Evolutionary conservation across 1,140 invertebrate species (phyloP).

Genomic region (Psilanteris sp.): DNA sequence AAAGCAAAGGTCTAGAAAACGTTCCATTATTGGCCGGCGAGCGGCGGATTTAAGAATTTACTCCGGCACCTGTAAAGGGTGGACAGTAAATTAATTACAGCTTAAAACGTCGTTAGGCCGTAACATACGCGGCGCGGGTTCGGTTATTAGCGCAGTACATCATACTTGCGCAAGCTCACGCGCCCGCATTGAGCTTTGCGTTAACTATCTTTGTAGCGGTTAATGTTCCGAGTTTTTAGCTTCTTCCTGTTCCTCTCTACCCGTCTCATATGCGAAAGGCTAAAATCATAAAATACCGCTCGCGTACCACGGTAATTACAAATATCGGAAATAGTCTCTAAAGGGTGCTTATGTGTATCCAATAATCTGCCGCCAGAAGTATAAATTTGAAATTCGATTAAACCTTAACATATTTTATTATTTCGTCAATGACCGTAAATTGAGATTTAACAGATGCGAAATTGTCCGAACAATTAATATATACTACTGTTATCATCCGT

Average conservation of each 20-base stretch:
- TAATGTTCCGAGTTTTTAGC: slow-evolving; percentile 31
- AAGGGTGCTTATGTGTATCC: slow-evolving; percentile 39
- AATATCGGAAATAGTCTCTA: slow-evolving; percentile 60
- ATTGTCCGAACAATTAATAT: too few species aligned
- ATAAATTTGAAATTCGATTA: slow-evolving; percentile 58
- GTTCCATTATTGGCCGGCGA: slow-evolving; percentile 51
- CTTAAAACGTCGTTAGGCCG: slow-evolving; percentile 76
- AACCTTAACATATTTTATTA: slow-evolving; percentile 13
- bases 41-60: slow-evolving; percentile 39
- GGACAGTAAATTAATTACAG: slow-evolving; percentile 75
- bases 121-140: slow-evolving; percentile 65
- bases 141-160: slow-evolving; percentile 75
- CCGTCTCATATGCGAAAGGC: neutral
- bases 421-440: slow-evolving; percentile 3
- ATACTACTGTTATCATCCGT: too few species aligned
- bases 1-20: too few species aligned
- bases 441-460: too few species aligned
- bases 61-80: slow-evolving; percentile 58
- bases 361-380: slow-evolving; percentile 63
- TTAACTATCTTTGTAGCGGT: slow-evolving; percentile 24
- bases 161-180: slow-evolving; percentile 65
- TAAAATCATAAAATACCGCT: slow-evolving; percentile 67
- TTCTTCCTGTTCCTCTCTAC: slow-evolving; percentile 23
- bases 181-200: slow-evolving; percentile 24
- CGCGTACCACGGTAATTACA: slow-evolving; percentile 55